A percentile compares a stretch with the other conserved stretches of the same genome.
Evolutionary conservation across 2,113 vertebrate genomes (phyloP).

Genomic region (Pelusios castaneus): DNA sequence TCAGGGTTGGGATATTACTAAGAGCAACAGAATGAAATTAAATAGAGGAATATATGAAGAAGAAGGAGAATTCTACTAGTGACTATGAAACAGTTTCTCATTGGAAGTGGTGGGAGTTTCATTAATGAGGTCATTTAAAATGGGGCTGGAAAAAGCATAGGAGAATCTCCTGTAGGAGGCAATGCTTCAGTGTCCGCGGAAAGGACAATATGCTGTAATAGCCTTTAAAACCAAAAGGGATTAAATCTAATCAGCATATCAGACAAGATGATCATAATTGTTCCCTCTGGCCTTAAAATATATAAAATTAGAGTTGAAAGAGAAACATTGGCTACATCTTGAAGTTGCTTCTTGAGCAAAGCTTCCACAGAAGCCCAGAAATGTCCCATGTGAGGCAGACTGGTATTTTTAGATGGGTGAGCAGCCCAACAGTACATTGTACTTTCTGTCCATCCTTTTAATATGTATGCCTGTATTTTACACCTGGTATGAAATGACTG

Average conservation of each 20-base stretch:
- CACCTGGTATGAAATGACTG: background rate
- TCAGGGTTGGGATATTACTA: conserved; percentile 59
- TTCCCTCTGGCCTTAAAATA: background rate
- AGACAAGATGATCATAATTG: background rate
- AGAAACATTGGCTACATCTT: background rate
- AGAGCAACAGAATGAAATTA: conserved; percentile 55
- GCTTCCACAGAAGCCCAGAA: background rate
- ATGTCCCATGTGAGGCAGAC: rapidly evolving
- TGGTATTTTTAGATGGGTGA: background rate
- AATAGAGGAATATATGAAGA: background rate
- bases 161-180: conserved; percentile 59
- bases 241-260: background rate
- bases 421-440: background rate
- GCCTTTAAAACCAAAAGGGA: conserved; percentile 32
- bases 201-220: conserved; percentile 33
- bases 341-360: background rate
- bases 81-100: conserved; percentile 37
- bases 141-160: conserved; percentile 29
- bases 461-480: background rate
- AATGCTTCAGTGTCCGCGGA: conserved; percentile 59
- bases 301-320: background rate
- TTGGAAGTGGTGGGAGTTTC: conserved; percentile 36
- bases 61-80: conserved; percentile 14
- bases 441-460: background rate
- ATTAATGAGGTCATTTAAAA: conserved; percentile 70